Evolutionary conservation across 2,888 invertebrate species (phyloP), one percentile per base, ranked within the genome.

Genomic region (Bombylius discolor): DNA sequence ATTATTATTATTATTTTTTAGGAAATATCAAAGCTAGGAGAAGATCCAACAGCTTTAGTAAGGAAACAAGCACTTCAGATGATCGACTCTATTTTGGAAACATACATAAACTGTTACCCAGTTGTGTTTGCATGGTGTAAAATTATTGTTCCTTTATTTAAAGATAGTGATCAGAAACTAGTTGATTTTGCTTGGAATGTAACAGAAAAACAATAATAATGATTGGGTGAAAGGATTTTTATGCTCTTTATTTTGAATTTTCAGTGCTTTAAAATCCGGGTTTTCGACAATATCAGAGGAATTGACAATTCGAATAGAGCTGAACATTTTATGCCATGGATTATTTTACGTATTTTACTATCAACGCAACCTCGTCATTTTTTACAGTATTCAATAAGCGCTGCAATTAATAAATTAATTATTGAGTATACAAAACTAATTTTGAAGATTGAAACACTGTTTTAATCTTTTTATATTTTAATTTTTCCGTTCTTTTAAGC

Each of bases 241-340:
- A 50, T 12, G 1, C 14, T 14, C 14, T 31, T 36, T 36, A 14
- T 23, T 23, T 23, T 23, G 23, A 9, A 31, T 52, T 60, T 57
- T 34, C 31, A 73, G 72, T 72, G 72, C 47, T 73, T 73, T 46
- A 65, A 67, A 51, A 65, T 62, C 0, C 66, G 66, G 53, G 72
- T 73, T 0, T 59, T 73, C 23, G 60, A 64, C 32, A 72, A 72
- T 51, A 65, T 73, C 39, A 64, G 65, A 44, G 66, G 71, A 4
- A 62, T 71, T 49, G 73, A 73, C 55, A 65, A 66, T 57, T 68
- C 70, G 5, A 72, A 72, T 61, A 62, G 65, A 49, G 66, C 72
- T 1, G 68, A 67, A 52, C 68, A 72, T 58, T 69, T 69, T 51
- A 68, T 73, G 66, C 73, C 72, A 12, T 73, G 72, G 72, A 65